phyloP scores from a whole-genome alignment of 2,888 invertebrate species.

The Elegia similella region DNA sequence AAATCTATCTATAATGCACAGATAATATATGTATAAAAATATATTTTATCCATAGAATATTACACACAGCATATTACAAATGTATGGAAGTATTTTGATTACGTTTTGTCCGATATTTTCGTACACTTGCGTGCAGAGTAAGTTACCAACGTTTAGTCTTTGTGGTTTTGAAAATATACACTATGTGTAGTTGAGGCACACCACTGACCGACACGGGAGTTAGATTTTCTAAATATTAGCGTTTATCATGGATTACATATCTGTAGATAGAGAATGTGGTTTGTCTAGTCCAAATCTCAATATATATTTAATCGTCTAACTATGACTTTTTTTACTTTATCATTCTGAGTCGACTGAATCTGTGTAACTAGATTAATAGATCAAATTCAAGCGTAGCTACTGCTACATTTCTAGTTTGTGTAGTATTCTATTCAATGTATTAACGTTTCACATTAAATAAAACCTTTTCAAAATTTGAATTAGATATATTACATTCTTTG shows the following conservation, averaged over 20 bases:
- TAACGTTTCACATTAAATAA: constrained; percentile 36
- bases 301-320: constrained; percentile 72
- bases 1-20: background rate
- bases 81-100: background rate
- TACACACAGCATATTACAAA: background rate
- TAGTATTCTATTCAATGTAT: constrained; percentile 53
- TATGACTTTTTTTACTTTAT: constrained; percentile 60
- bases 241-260: constrained; percentile 82
- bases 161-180: constrained; percentile 66
- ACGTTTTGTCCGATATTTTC: background rate
- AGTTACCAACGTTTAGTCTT: constrained; percentile 26
- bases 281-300: constrained; percentile 80
- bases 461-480: constrained; percentile 32
- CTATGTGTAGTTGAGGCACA: constrained; percentile 61
- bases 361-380: constrained; percentile 60
- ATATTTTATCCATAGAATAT: background rate
- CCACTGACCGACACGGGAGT: constrained; percentile 66
- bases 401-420: constrained; percentile 31
- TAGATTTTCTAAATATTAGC: constrained; percentile 77
- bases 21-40: background rate
- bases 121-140: background rate
- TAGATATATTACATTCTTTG: constrained; percentile 48
- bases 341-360: constrained; percentile 74
- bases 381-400: constrained; percentile 37
- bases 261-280: constrained; percentile 80